Evolutionary conservation across 2,888 invertebrate genomes (phyloP).

Genomic region (Galeopsomyia nigrocyanea): DNA sequence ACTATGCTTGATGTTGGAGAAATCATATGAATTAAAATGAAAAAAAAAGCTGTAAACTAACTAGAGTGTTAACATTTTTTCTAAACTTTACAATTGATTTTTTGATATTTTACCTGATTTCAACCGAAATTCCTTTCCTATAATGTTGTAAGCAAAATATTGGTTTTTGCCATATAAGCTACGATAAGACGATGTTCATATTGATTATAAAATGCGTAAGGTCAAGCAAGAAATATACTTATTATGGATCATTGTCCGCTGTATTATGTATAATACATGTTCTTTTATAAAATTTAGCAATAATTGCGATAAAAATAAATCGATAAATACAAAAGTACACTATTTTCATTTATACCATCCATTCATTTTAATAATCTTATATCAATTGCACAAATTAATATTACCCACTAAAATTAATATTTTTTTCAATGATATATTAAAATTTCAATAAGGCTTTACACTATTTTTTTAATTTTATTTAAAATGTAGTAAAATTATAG

Average conservation of each 20-base stretch:
- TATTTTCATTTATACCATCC: background rate
- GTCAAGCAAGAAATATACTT: conserved; percentile 41
- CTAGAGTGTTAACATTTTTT: conserved; percentile 45
- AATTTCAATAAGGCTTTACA: too few species aligned
- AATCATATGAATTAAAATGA: conserved; percentile 38
- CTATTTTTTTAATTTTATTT: too few species aligned
- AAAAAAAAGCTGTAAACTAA: conserved; percentile 40
- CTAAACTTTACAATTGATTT: conserved; percentile 40
- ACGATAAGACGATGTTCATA: conserved; percentile 26
- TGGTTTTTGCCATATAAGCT: conserved; percentile 5
- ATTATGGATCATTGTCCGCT: conserved; percentile 53
- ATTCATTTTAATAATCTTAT: background rate
- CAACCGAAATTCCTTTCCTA: background rate
- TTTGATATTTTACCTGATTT: background rate
- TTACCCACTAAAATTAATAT: too few species aligned
- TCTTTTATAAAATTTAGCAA: conserved; percentile 65
- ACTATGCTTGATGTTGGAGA: conserved; percentile 44
- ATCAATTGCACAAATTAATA: too few species aligned
- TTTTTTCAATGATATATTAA: too few species aligned
- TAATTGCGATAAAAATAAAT: conserved; percentile 59
- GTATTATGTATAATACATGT: conserved; percentile 65
- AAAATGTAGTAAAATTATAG: too few species aligned
- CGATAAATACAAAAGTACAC: conserved; percentile 25
- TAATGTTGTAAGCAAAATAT: conserved; percentile 1
- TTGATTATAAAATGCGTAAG: conserved; percentile 38